These are phyloP conservation scores for Sesia bembeciformis DNA, from an alignment of 2,888 invertebrate genomes.

Conservation along the genomic window DNA sequence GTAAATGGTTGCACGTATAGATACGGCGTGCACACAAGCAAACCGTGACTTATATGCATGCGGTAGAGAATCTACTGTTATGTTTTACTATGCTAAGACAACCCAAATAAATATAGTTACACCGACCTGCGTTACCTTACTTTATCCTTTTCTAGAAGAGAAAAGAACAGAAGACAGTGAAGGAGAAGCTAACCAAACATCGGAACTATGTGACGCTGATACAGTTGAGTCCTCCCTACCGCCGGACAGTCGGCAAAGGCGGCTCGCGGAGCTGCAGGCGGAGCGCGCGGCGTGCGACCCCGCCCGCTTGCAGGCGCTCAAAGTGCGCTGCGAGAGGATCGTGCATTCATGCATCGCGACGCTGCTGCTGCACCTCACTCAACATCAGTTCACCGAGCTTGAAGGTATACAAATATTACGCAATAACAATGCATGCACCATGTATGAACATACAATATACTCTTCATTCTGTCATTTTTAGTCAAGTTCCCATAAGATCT, in stretches of 20 bases:
- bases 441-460: background rate
- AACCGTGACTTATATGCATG: too few species aligned
- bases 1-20: too few species aligned
- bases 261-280: slow-evolving; percentile 80
- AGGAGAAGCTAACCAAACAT: slow-evolving; percentile 68
- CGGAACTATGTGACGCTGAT: slow-evolving; percentile 75
- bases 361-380: slow-evolving; percentile 83
- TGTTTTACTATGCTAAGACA: too few species aligned
- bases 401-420: slow-evolving; percentile 76
- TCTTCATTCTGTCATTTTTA: background rate
- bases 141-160: slow-evolving; percentile 25
- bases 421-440: too few species aligned
- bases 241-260: slow-evolving; percentile 78
- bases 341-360: slow-evolving; percentile 89
- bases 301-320: slow-evolving; percentile 83
- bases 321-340: slow-evolving; percentile 81
- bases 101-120: too few species aligned
- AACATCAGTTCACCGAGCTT: slow-evolving; percentile 89
- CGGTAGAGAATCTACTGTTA: too few species aligned
- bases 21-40: too few species aligned
- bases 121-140: too few species aligned
- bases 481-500: background rate
- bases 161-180: slow-evolving; percentile 64
- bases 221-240: slow-evolving; percentile 82
- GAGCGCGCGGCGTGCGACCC: slow-evolving; percentile 87